These are phyloP conservation scores for Patella pellucida DNA, from an alignment of 2,888 invertebrate species.

Conservation along the genomic window DNA sequence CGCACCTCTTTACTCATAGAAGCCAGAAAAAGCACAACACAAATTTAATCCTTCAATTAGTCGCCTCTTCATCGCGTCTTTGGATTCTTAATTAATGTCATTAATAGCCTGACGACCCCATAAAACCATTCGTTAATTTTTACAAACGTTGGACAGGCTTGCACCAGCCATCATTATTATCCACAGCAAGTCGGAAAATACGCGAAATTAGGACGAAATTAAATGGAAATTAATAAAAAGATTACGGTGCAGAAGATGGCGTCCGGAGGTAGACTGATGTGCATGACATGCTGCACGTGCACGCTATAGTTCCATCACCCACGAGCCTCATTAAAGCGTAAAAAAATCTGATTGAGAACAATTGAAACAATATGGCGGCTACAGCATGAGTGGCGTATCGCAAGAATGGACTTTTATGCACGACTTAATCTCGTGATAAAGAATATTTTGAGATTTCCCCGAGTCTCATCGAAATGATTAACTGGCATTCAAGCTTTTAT, in stretches of 20 bases:
- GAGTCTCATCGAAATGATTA: too few relatives aligned
- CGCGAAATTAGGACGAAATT: constrained; percentile 2
- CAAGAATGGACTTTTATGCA: too few relatives aligned
- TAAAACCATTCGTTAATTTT: constrained; percentile 3
- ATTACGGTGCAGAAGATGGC: background rate
- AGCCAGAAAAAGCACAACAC: background rate
- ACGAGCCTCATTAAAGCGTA: constrained; percentile 7
- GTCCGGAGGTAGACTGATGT: constrained; percentile 1
- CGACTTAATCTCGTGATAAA: too few relatives aligned
- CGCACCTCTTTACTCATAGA: constrained; percentile 2
- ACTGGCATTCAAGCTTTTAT: too few relatives aligned
- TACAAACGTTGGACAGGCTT: background rate
- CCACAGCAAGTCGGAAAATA: background rate
- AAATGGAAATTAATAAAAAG: constrained; percentile 11
- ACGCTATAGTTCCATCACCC: background rate
- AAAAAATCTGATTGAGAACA: background rate
- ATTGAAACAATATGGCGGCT: too few relatives aligned
- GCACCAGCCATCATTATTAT: background rate
- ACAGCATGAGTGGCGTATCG: too few relatives aligned
- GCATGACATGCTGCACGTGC: constrained; percentile 9
- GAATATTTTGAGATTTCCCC: too few relatives aligned
- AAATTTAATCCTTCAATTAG: constrained; percentile 1
- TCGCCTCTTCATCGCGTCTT: constrained; percentile 9
- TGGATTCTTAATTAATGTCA: background rate
- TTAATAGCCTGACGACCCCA: background rate